Evolutionary conservation across 2,797 vertebrate genomes (phyloP).

Genomic region (Stomatorhinus walkeri): DNA sequence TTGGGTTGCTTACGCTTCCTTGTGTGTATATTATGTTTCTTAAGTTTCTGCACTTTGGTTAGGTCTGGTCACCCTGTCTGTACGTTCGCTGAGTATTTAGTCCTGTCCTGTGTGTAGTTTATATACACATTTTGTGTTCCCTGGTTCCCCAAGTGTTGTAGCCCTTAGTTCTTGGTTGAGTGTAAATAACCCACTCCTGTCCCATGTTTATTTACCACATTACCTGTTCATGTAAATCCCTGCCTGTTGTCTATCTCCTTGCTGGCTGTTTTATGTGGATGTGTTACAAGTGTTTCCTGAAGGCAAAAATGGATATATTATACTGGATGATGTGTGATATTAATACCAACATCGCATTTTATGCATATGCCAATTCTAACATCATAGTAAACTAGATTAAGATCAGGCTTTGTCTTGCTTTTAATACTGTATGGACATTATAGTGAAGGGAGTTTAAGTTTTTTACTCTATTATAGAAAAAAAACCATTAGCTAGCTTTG

Average conservation of each 20-base stretch:
- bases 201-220: background rate
- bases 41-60: background rate
- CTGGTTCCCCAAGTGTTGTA: background rate
- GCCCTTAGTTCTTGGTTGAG: background rate
- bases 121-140: background rate
- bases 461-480: too few relatives aligned
- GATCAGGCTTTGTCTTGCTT: too few relatives aligned
- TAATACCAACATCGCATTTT: too few relatives aligned
- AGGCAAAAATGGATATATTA: too few relatives aligned
- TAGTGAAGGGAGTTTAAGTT: too few relatives aligned
- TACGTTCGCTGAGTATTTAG: background rate
- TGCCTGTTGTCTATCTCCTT: background rate
- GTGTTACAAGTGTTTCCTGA: background rate
- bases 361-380: too few relatives aligned
- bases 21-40: background rate
- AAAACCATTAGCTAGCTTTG: too few relatives aligned
- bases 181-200: background rate
- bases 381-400: too few relatives aligned
- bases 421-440: too few relatives aligned
- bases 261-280: background rate
- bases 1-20: background rate
- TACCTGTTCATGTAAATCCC: background rate
- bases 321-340: too few relatives aligned
- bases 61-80: background rate
- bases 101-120: background rate